Percentiles rank a stretch among this genome's conserved stretches.
phyloP scores from a whole-genome alignment of 2,797 vertebrate species.

The Sebastes matsubarae region DNA sequence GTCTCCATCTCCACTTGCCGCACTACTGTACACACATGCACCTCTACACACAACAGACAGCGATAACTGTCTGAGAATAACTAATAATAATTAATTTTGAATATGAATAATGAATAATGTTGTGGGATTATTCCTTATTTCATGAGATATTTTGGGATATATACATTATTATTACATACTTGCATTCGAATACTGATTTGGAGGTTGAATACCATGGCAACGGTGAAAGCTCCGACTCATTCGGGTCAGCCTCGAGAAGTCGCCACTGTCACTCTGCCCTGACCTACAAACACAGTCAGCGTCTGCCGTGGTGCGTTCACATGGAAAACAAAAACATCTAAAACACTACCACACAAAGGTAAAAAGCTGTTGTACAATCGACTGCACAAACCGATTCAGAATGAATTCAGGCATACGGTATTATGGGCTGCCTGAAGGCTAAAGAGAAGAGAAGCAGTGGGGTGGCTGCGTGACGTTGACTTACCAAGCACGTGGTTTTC shows the following conservation, averaged over 20 bases:
- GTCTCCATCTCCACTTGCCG: too few relatives aligned
- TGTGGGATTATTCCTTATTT: too few relatives aligned
- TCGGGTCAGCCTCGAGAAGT: neutral
- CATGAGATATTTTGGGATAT: too few relatives aligned
- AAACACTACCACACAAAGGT: conserved; percentile 19
- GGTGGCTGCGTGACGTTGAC: neutral
- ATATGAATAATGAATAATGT: too few relatives aligned
- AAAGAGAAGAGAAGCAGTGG: conserved; percentile 5
- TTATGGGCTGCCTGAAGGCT: conserved; percentile 2
- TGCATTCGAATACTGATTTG: too few relatives aligned
- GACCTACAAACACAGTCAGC: conserved; percentile 10
- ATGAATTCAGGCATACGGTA: conserved; percentile 28
- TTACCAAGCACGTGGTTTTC: neutral
- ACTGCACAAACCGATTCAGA: conserved; percentile 26
- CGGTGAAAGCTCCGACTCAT: too few relatives aligned
- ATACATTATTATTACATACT: accelerated
- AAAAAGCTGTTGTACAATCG: neutral
- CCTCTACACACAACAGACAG: too few relatives aligned
- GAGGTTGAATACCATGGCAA: too few relatives aligned
- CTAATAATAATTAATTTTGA: too few relatives aligned
- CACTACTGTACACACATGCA: too few relatives aligned
- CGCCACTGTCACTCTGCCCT: neutral
- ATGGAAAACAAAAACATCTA: conserved; percentile 33
- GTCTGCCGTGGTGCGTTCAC: conserved; percentile 7
- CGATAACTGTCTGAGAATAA: too few relatives aligned